Evolutionary conservation across 2,888 invertebrate species (phyloP), one percentile per base, ranked within the genome.

Genomic region (Drosophila monieri): DNA sequence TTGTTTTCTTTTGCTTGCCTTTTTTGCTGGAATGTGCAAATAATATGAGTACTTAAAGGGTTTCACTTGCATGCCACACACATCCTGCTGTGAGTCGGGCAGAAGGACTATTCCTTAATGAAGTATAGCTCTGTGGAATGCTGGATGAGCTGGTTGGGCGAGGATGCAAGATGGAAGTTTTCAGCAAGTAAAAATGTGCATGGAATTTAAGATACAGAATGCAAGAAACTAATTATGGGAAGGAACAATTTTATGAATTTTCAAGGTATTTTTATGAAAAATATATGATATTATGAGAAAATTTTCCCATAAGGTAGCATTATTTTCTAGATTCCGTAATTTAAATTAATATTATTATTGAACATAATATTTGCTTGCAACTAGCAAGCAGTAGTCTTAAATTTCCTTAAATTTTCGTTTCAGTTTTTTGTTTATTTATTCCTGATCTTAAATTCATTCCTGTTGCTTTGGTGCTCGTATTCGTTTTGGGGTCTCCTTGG

Each of bases 41-140:
- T 85, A 72, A 85, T 81, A 78, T 56, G 66, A 75, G 78, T 67
- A 78, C 81, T 87, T 87, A 76, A 73, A 76, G 69, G 69, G 70
- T 64, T 68, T 62, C 51, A 61, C 61, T 57, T 67, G 57, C 67
- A 66, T 37, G 32, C 32, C 18, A 32, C 32, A 48, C 18, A 51
- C 39, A 41, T 14, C 14, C 37, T 48, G 25, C n/a, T 48, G 25
- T 9, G 35, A 10, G 27, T 14, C 10, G 15, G 10, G 47, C 12
- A 18, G 51, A 5, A 25, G 37, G 30, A 9, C 25, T 12, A 37
- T 53, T 32, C 64, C 64, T 18, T 64, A 64, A 64, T 64, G 64
- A 64, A 64, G 64, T 64, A 52, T 46, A 51, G 53, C 37, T 64
- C 62, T 62, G 46, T 37, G 64, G 62, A 62, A 67, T 66, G 32